phyloP scores from a whole-genome alignment of 2,113 vertebrate genomes.

The Malurus alboscapulatus region DNA sequence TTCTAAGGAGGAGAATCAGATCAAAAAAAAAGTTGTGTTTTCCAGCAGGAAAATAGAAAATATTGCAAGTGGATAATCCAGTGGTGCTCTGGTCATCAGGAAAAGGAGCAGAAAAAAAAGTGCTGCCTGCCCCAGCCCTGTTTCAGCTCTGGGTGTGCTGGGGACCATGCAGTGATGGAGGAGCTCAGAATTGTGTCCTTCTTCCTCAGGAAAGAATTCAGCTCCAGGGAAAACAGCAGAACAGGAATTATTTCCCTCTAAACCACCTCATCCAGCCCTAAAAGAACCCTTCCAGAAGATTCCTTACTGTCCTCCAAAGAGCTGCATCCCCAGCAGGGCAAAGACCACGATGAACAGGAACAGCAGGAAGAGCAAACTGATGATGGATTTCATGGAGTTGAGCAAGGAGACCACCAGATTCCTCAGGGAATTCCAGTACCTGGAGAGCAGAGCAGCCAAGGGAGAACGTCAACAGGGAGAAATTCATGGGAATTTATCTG shows the following conservation, averaged over 20 bases:
- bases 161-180: rapidly evolving
- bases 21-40: not conserved
- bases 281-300: not conserved
- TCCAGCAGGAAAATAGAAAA: not conserved
- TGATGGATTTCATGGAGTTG: slow-evolving; percentile 98
- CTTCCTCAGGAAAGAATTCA: not conserved
- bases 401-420: slow-evolving; percentile 94
- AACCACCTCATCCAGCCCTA: not conserved
- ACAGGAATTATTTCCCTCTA: not conserved
- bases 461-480: not conserved
- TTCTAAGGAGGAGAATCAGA: not conserved
- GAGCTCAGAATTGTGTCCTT: not conserved
- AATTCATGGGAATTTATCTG: not conserved
- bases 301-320: slow-evolving; percentile 92
- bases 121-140: not conserved
- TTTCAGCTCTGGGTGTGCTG: not conserved
- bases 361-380: slow-evolving; percentile 93
- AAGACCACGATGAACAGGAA: slow-evolving; percentile 98
- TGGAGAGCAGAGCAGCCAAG: slow-evolving; percentile 40
- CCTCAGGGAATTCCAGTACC: slow-evolving; percentile 96
- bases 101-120: not conserved
- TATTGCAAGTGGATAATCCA: not conserved
- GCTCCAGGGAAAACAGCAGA: not conserved
- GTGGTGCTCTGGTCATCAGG: not conserved
- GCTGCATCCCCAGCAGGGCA: slow-evolving; percentile 95